Evolutionary conservation across 2,888 invertebrate genomes (phyloP).

Genomic region (Pardosa pseudoannulata): DNA sequence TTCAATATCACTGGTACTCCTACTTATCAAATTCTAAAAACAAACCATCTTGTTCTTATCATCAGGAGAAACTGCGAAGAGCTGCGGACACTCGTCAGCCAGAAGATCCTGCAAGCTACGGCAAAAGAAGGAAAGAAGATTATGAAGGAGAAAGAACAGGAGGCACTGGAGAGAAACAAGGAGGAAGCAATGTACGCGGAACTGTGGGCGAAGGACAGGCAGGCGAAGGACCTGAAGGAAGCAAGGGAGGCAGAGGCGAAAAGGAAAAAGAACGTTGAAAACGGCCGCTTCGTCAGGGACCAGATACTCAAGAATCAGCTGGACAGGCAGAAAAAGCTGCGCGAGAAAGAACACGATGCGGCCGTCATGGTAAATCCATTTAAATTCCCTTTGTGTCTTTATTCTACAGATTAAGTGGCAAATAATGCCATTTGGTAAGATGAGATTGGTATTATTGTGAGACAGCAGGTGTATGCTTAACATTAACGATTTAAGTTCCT

Average conservation of each 20-base stretch:
- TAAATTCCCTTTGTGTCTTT: too few relatives aligned
- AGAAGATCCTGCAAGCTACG: constrained; percentile 8
- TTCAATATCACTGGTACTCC: too few relatives aligned
- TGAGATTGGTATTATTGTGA: too few relatives aligned
- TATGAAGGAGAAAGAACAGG: not conserved
- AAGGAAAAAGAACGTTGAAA: not conserved
- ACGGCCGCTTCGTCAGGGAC: not conserved
- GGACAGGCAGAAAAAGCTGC: not conserved
- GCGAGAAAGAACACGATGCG: constrained; percentile 36
- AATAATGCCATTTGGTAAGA: too few relatives aligned
- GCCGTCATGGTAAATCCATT: constrained; percentile 48
- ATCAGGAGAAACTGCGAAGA: constrained; percentile 56
- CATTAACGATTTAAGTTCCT: too few relatives aligned
- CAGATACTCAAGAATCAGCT: constrained; percentile 34
- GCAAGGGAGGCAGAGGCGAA: constrained; percentile 25
- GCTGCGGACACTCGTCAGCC: constrained; percentile 26
- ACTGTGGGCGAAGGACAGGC: constrained; percentile 27
- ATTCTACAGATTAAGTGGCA: too few relatives aligned
- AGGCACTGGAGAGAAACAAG: not conserved
- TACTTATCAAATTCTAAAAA: too few relatives aligned
- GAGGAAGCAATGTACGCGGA: constrained; percentile 34
- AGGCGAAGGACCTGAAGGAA: constrained; percentile 35
- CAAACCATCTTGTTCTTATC: too few relatives aligned
- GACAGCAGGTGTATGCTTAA: too few relatives aligned
- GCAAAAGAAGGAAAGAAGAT: constrained; percentile 27